These are phyloP conservation scores for Archivesica marissinica DNA, from an alignment of 1,140 invertebrate genomes.

Conservation along the genomic window DNA sequence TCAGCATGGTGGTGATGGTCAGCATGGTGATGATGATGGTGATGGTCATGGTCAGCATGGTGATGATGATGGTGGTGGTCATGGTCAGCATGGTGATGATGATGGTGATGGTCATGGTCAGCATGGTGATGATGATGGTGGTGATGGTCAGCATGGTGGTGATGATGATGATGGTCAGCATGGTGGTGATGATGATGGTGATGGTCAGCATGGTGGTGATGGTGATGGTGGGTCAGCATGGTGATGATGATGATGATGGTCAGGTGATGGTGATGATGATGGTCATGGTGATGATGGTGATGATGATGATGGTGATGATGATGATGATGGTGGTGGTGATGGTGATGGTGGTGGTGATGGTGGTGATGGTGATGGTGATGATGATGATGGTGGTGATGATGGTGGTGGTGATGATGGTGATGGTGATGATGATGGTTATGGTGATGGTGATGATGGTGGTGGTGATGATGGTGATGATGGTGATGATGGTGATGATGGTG, in stretches of 20 bases:
- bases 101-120: not conserved
- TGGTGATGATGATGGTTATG: no score
- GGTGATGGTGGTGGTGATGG: not conserved
- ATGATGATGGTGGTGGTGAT: not conserved
- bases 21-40: not conserved
- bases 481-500: not conserved
- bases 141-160: no score
- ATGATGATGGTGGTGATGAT: not conserved
- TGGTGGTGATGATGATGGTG: no score
- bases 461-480: not conserved
- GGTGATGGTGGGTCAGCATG: not conserved
- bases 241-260: not conserved
- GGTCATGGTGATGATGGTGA: not conserved
- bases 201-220: no score
- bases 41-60: not conserved
- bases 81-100: not conserved
- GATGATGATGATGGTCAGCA: no score
- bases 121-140: no score
- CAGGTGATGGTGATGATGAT: no score
- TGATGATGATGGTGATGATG: slow-evolving; percentile 33
- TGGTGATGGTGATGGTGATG: no score
- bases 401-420: not conserved
- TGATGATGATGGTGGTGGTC: not conserved
- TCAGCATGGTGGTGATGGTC: no score
- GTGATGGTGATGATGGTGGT: no score